Conservation (phyloP, 2,113 vertebrate genomes). For the Marcusenius ussheri region DNA sequence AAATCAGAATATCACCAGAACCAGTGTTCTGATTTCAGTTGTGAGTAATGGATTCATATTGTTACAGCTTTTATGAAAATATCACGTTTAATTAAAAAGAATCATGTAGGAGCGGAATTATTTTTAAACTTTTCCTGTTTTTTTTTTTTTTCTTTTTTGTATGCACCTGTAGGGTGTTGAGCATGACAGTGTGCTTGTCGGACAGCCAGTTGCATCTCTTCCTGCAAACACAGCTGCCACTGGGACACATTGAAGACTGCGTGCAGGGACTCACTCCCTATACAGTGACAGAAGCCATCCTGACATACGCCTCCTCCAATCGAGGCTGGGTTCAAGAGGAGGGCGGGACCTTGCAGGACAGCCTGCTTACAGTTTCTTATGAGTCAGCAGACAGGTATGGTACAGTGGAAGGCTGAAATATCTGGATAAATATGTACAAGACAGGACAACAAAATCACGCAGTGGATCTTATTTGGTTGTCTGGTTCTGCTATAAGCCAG, state of each 20-base stretch:
- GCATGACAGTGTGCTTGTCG: constrained; percentile 86
- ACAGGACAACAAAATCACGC: neutral
- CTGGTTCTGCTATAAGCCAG: neutral
- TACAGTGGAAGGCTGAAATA: neutral
- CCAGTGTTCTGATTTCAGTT: neutral
- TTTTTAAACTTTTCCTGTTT: neutral
- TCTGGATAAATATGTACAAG: neutral
- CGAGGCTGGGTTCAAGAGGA: constrained; percentile 72
- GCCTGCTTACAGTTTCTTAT: constrained; percentile 48
- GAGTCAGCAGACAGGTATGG: constrained; percentile 63
- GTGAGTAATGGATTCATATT: neutral
- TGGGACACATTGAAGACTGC: constrained; percentile 80
- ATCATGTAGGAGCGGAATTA: neutral
- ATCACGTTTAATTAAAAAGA: neutral
- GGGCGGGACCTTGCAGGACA: constrained; percentile 39
- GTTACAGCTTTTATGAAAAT: neutral
- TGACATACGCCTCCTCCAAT: constrained; percentile 80
- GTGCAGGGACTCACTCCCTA: constrained; percentile 76
- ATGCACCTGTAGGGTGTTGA: constrained; percentile 64
- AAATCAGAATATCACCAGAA: neutral
- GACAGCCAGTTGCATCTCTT: constrained; percentile 96
- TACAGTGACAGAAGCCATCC: constrained; percentile 79
- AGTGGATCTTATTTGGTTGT: neutral
- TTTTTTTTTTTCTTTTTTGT: neutral
- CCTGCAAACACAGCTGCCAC: constrained; percentile 87